Base-by-base conservation (phyloP, 2,797 vertebrate genomes). In the Leptatherina wallacei region DNA sequence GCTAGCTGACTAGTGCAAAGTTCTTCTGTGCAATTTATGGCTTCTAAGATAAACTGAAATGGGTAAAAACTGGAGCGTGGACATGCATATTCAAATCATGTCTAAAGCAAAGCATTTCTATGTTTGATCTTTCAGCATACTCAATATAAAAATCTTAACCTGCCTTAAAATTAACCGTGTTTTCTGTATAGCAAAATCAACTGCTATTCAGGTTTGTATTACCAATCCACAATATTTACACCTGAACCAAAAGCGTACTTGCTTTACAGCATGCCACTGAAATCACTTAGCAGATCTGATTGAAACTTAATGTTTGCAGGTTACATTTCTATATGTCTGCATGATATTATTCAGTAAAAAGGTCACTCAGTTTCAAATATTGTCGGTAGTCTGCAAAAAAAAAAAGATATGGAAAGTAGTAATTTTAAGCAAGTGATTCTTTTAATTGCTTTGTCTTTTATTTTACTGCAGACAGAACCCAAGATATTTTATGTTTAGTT, bases 11-110 rank as follows among this genome's bases (percentile, higher is more conserved):
- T n/a, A n/a, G 12, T 54, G 35, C 9, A 71, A 51, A 62, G 32
- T 2, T 61, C 22, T 61, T 62, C 33, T 40, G 16, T 40, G 12
- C 55, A 72, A 40, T 86, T 88, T 83, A 86, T 68, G 12, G 57
- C 32, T 20, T 80, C 65, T 75, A 73, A 60, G 65, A 71, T 62
- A 2, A 1, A 71, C n/a, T 62, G 44, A 68, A 75, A 36, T 0
- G 4, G 5, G 5, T 61, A 27, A 56, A 72, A 65, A 66, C 13
- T 8, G 12, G 27, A 71, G 44, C 55, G 49, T 44, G 42, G 1
- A 18, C 16, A 16, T 44, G 18, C 16, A 18, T 6, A 44, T 44
- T 35, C 7, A 35, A 71, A 77, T 42, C 18, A 55, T 60, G 12
- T 54, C 55, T 38, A 77, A 62, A 69, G 42, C 1, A 9, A 12